These are phyloP conservation scores for Calephelis virginiensis DNA, from an alignment of 1,140 invertebrate genomes.

Conservation along the genomic window DNA sequence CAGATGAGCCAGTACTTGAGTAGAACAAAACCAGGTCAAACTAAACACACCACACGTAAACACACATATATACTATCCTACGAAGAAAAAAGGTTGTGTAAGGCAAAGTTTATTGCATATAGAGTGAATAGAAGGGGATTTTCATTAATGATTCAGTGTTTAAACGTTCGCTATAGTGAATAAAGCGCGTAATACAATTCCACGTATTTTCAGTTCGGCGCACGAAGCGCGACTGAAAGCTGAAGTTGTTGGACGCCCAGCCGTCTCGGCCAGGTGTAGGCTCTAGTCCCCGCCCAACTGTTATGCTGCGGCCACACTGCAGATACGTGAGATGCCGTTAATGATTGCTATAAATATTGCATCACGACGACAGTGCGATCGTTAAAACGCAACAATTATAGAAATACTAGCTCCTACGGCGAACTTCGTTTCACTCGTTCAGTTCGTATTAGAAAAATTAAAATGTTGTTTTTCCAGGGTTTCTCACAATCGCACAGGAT, in stretches of 20 bases:
- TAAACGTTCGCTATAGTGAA: slow-evolving; percentile 30
- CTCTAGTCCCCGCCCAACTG: slow-evolving; percentile 21
- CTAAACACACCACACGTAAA: slow-evolving; percentile 26
- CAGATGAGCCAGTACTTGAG: slow-evolving; percentile 38
- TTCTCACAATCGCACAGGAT: no score
- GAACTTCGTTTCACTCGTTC: no score
- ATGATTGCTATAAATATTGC: no score
- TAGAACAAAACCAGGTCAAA: slow-evolving; percentile 56
- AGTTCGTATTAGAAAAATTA: no score
- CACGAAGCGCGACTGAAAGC: slow-evolving; percentile 51
- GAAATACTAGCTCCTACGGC: no score
- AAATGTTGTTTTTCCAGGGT: no score
- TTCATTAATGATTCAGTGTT: slow-evolving; percentile 56
- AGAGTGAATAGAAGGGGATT: slow-evolving; percentile 29
- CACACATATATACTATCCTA: slow-evolving; percentile 22
- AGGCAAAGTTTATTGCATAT: slow-evolving; percentile 38
- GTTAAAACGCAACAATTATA: no score
- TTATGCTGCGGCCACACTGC: no score
- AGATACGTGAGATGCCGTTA: no score
- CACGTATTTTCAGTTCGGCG: slow-evolving; percentile 35
- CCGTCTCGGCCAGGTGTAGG: slow-evolving; percentile 50
- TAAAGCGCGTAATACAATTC: slow-evolving; percentile 20
- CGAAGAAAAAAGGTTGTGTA: slow-evolving; percentile 22
- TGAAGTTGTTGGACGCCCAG: slow-evolving; percentile 41
- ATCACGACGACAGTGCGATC: no score